phyloP scores from a whole-genome alignment of 2,888 invertebrate genomes.

The Synanthedon vespiformis region DNA sequence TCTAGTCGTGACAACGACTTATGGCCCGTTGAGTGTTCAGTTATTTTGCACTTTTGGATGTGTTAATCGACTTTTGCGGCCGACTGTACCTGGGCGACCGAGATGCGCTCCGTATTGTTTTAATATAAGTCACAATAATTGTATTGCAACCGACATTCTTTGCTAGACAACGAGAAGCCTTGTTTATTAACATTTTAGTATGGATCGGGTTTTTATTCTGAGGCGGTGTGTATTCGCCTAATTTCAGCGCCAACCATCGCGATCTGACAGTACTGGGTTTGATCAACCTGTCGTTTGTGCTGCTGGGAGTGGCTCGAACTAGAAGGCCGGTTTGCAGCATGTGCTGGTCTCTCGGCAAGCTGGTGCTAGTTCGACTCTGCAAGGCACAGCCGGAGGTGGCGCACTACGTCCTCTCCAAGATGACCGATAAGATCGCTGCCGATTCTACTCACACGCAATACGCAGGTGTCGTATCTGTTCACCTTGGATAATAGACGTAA shows the following conservation, averaged over 20 bases:
- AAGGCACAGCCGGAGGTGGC: constrained; percentile 46
- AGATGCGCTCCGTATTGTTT: no score
- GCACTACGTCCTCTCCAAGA: constrained; percentile 31
- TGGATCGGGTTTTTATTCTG: no score
- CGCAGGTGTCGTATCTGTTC: constrained; percentile 25
- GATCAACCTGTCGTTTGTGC: constrained; percentile 41
- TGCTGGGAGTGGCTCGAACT: constrained; percentile 29
- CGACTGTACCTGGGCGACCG: no score
- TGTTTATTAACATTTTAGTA: no score
- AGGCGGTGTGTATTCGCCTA: neutral
- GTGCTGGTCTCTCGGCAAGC: constrained; percentile 46
- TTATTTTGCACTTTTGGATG: no score
- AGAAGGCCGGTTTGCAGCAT: constrained; percentile 17
- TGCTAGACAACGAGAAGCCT: no score
- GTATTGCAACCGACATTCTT: no score
- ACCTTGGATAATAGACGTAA: no score
- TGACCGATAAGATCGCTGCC: constrained; percentile 38
- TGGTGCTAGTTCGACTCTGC: constrained; percentile 42
- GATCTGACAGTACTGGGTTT: constrained; percentile 49
- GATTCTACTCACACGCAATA: constrained; percentile 34
- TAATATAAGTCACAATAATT: no score
- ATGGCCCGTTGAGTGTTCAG: no score
- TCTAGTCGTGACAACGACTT: no score
- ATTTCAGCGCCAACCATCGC: constrained; percentile 46
- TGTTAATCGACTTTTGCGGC: no score